Conservation (phyloP, 2,888 invertebrate genomes). For the Mylabris sibirica region DNA sequence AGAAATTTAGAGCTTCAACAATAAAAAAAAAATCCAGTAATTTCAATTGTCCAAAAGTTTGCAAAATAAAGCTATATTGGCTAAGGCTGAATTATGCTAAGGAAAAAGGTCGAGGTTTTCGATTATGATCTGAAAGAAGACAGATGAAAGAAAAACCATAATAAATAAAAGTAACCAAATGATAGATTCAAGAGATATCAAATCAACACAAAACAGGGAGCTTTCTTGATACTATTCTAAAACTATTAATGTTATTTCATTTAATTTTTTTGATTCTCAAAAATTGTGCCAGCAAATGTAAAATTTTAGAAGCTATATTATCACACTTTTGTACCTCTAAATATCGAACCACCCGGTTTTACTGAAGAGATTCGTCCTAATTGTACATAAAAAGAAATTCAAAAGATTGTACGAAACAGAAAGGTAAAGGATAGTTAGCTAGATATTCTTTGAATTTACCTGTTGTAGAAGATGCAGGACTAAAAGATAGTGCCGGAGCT, state of each 20-base stretch:
- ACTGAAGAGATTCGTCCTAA: constrained; percentile 58
- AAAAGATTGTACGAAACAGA: not conserved
- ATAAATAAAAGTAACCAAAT: constrained; percentile 18
- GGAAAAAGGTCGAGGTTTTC: constrained; percentile 69
- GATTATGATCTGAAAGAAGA: constrained; percentile 65
- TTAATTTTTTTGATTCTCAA: constrained; percentile 5
- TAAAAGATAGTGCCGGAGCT: constrained; percentile 51
- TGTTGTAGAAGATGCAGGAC: constrained; percentile 52
- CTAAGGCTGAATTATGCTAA: constrained; percentile 55
- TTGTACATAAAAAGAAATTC: constrained; percentile 23
- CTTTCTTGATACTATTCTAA: constrained; percentile 41
- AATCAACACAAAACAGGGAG: constrained; percentile 32
- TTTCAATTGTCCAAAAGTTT: constrained; percentile 5
- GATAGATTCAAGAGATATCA: constrained; percentile 17
- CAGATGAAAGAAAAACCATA: constrained; percentile 38
- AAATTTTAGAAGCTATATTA: constrained; percentile 15
- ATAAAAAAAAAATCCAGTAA: not conserved
- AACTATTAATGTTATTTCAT: constrained; percentile 25
- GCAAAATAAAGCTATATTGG: constrained; percentile 7
- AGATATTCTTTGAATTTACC: constrained; percentile 48
- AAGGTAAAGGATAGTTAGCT: not conserved
- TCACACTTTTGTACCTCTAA: constrained; percentile 55
- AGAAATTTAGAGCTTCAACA: not conserved
- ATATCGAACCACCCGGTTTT: constrained; percentile 57
- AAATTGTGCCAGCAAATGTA: constrained; percentile 28